A percentile compares a stretch with the other conserved stretches of the same genome.
phyloP scores from a whole-genome alignment of 1,140 invertebrate genomes.

The Acromyrmex charruanus region DNA sequence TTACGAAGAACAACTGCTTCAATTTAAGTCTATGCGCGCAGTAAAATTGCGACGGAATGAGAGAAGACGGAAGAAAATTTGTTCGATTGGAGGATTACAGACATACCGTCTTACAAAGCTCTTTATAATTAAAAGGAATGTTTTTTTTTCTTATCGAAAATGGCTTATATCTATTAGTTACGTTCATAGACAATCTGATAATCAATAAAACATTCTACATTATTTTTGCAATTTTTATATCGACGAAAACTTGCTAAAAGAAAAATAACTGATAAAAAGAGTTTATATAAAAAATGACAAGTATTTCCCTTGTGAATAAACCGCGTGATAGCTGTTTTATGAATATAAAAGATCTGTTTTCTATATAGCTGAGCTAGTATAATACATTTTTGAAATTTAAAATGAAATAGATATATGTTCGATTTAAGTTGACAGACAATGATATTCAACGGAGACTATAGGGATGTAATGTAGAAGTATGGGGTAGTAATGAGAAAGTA shows the following conservation, averaged over 20 bases:
- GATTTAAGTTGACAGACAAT: not conserved
- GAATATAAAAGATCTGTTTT: not conserved
- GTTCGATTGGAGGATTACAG: constrained; percentile 30
- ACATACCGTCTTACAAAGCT: constrained; percentile 15
- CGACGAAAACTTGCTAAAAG: not conserved
- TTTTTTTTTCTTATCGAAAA: not conserved
- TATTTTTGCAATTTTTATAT: not conserved
- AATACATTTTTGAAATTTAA: too few relatives aligned
- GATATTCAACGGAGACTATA: not conserved
- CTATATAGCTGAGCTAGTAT: too few relatives aligned
- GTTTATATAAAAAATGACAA: not conserved
- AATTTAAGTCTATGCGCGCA: constrained; percentile 62
- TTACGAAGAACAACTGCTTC: constrained; percentile 62
- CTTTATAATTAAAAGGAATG: constrained; percentile 35
- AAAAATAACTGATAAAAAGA: not conserved
- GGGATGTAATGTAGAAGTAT: constrained; percentile 33
- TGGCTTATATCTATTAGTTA: not conserved
- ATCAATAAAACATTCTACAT: not conserved
- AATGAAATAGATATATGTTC: too few relatives aligned
- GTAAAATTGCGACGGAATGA: constrained; percentile 56
- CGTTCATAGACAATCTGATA: not conserved
- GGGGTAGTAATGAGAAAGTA: constrained; percentile 54
- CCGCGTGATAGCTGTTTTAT: not conserved
- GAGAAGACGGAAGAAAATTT: constrained; percentile 32
- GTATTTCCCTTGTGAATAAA: not conserved